Conservation (phyloP, 2,888 invertebrate genomes). For the Lysandra bellargus region DNA sequence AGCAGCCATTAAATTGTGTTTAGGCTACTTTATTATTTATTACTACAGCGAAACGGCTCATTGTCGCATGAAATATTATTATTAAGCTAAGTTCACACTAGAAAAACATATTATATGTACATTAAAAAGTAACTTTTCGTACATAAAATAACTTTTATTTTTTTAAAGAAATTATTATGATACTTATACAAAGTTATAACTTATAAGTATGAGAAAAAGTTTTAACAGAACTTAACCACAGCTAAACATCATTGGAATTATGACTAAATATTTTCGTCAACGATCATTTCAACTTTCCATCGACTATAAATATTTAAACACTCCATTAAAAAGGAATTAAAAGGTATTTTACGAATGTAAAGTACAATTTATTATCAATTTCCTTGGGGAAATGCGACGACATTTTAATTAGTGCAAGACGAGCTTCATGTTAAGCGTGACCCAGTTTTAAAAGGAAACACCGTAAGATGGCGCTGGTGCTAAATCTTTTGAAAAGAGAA, state of each 20-base stretch:
- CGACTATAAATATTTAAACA: slow-evolving; percentile 13
- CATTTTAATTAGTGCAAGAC: slow-evolving; percentile 28
- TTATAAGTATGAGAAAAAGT: not conserved
- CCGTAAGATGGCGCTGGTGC: not conserved
- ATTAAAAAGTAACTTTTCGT: not conserved
- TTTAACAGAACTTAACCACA: not conserved
- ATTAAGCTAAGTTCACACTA: not conserved
- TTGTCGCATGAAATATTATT: slow-evolving; percentile 7
- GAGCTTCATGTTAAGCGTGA: slow-evolving; percentile 23
- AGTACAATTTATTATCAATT: slow-evolving; percentile 26
- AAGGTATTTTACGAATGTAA: slow-evolving; percentile 19
- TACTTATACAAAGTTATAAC: too few species aligned
- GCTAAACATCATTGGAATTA: not conserved
- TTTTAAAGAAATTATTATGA: not conserved
- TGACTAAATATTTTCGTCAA: not conserved
- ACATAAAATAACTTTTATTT: not conserved
- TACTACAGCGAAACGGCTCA: slow-evolving; percentile 22
- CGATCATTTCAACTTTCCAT: not conserved
- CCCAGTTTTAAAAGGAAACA: slow-evolving; percentile 21
- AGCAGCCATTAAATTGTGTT: slow-evolving; percentile 16
- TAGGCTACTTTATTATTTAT: slow-evolving; percentile 19
- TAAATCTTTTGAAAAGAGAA: not conserved
- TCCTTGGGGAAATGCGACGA: slow-evolving; percentile 26
- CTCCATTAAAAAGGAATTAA: not conserved
- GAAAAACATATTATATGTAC: too few species aligned